Conservation (phyloP, 2,888 invertebrate species). For the Sinotaia quadrata region DNA sequence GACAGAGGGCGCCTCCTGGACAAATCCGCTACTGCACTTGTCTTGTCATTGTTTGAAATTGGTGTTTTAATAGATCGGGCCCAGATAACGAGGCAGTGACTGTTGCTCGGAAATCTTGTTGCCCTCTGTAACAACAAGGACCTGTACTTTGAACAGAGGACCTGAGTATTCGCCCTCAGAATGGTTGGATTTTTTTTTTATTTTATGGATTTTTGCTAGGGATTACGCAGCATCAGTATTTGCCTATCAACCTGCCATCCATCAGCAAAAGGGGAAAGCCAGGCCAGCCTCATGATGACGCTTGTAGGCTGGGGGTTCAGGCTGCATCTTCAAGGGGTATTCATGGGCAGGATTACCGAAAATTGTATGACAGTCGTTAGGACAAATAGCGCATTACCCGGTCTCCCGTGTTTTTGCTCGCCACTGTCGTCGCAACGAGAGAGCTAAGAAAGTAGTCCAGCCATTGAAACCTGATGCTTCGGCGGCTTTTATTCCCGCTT, state of each 20-base stretch:
- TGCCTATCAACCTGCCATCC: conserved; percentile 30
- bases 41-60: conserved; percentile 33
- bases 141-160: conserved; percentile 7
- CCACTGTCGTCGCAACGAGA: background rate
- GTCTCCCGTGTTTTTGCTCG: background rate
- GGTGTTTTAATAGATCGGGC: conserved; percentile 29
- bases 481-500: conserved; percentile 20
- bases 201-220: conserved; percentile 24
- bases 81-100: conserved; percentile 5
- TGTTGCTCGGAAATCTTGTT: conserved; percentile 24
- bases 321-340: conserved; percentile 17
- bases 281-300: conserved; percentile 23
- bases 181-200: no score
- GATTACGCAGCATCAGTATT: conserved; percentile 28
- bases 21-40: conserved; percentile 26
- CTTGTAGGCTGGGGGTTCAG: conserved; percentile 6
- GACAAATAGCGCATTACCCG: conserved; percentile 20
- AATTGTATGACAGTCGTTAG: conserved; percentile 31
- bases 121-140: background rate
- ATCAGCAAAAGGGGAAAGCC: conserved; percentile 22
- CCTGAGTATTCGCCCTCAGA: no score
- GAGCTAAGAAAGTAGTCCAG: no score
- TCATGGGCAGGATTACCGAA: conserved; percentile 27
- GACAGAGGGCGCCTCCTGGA: conserved; percentile 8
- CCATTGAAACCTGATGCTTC: background rate